These are phyloP conservation scores for Toxostoma redivivum DNA, from an alignment of 2,113 vertebrate species.

Conservation along the genomic window DNA sequence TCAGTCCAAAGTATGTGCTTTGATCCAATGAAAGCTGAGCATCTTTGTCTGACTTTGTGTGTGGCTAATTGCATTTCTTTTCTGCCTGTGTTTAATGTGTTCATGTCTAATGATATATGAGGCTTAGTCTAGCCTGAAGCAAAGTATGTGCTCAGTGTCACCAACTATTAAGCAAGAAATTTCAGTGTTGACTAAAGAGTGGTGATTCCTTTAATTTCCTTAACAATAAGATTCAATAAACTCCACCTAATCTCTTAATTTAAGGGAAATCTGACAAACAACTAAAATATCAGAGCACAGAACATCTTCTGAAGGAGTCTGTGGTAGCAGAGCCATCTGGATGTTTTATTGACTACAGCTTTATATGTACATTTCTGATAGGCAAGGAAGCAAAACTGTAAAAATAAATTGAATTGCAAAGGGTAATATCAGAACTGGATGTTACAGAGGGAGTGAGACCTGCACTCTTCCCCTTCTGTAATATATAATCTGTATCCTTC, in stretches of 20 bases:
- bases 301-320: not conserved
- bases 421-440: not conserved
- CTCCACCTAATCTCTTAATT: not conserved
- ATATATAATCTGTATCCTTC: not conserved
- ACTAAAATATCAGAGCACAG: not conserved
- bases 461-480: not conserved
- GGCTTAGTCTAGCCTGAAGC: not conserved
- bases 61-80: not conserved
- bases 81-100: not conserved
- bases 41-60: not conserved
- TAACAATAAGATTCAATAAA: not conserved
- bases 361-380: not conserved
- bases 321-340: not conserved
- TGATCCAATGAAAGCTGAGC: not conserved
- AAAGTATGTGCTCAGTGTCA: not conserved
- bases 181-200: not conserved
- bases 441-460: not conserved
- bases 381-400: not conserved
- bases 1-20: not conserved
- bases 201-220: not conserved
- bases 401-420: not conserved
- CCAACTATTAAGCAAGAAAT: not conserved
- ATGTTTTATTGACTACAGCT: not conserved
- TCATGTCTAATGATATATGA: not conserved
- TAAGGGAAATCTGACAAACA: not conserved